These are phyloP conservation scores for Brenthis ino DNA, from an alignment of 2,888 invertebrate genomes.

Conservation along the genomic window DNA sequence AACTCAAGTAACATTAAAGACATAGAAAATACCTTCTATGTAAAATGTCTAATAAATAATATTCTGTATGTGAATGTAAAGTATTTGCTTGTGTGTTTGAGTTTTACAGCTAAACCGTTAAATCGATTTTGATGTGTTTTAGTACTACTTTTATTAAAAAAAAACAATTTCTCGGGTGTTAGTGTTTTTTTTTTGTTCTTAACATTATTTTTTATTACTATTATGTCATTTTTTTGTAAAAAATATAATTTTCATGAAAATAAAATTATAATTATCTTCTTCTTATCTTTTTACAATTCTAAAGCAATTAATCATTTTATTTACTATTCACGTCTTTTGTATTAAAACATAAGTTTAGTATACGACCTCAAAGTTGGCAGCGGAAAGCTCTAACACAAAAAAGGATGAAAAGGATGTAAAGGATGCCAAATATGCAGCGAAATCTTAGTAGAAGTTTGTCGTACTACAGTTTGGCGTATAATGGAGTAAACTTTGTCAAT, in stretches of 20 bases:
- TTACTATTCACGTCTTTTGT: neutral
- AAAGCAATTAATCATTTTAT: neutral
- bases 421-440: conserved; percentile 42
- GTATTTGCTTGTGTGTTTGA: too few species aligned
- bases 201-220: too few species aligned
- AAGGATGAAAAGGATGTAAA: conserved; percentile 42
- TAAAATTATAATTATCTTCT: too few species aligned
- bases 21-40: too few species aligned
- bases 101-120: neutral
- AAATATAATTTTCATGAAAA: too few species aligned
- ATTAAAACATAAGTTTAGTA: conserved; percentile 3
- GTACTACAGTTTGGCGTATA: conserved; percentile 14
- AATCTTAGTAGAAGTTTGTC: conserved; percentile 41
- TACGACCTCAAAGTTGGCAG: conserved; percentile 38
- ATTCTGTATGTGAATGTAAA: too few species aligned
- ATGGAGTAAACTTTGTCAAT: conserved; percentile 28
- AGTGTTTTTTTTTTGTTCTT: too few species aligned
- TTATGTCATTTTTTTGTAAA: too few species aligned
- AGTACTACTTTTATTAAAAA: too few species aligned
- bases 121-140: neutral
- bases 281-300: neutral
- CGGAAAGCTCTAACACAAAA: conserved; percentile 48
- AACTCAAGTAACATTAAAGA: too few species aligned
- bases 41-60: too few species aligned
- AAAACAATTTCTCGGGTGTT: too few species aligned